These are phyloP conservation scores for Steromphala cineraria DNA, from an alignment of 2,888 invertebrate species.

Conservation along the genomic window DNA sequence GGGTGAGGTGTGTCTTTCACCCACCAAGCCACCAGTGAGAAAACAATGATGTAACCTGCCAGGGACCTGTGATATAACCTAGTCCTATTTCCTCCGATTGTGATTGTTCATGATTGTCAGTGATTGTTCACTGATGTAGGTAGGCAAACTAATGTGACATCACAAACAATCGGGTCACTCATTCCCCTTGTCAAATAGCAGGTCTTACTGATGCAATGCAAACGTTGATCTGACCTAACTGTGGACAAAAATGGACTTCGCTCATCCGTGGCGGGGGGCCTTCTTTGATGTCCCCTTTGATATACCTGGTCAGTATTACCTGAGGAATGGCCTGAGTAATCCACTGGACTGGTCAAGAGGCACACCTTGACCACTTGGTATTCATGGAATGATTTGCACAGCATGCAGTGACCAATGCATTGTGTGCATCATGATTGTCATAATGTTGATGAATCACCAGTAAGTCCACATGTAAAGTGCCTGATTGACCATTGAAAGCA, in stretches of 20 bases:
- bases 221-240: slow-evolving; percentile 12
- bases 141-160: neutral
- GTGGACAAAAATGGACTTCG: neutral
- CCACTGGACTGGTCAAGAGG: neutral
- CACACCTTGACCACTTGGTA: neutral
- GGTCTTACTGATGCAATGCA: neutral
- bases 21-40: neutral
- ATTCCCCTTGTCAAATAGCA: neutral
- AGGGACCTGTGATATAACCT: neutral
- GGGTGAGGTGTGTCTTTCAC: slow-evolving; percentile 8
- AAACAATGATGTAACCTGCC: slow-evolving; percentile 6
- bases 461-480: neutral
- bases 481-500: neutral
- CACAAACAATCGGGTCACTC: neutral
- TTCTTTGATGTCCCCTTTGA: slow-evolving; percentile 14
- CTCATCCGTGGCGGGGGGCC: neutral
- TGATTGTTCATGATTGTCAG: neutral
- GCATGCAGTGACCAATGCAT: neutral
- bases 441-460: neutral
- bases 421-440: slow-evolving; percentile 4
- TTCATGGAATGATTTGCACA: neutral
- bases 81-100: too few relatives aligned
- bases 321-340: neutral
- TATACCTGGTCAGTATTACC: neutral
- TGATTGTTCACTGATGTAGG: neutral